A percentile compares a stretch with the other conserved stretches of the same genome.
These are phyloP conservation scores for Sylvia atricapilla DNA, from an alignment of 2,113 vertebrate species.

Conservation along the genomic window DNA sequence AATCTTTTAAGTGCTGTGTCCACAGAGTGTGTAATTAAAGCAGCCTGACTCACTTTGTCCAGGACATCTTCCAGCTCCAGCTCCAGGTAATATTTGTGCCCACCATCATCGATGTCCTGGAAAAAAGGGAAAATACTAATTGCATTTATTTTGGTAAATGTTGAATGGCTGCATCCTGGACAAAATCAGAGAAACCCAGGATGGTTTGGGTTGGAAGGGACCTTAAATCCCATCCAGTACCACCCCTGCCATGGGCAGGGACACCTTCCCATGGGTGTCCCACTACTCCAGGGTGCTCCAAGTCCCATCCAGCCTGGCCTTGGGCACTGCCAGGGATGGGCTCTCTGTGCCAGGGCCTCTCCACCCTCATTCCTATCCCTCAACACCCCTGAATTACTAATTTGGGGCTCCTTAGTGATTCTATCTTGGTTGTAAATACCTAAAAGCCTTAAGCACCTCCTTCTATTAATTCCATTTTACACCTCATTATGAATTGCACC, in stretches of 20 bases:
- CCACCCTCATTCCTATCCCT: background rate
- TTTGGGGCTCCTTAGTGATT: fast-evolving
- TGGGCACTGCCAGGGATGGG: background rate
- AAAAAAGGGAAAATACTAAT: background rate
- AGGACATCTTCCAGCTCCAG: slow-evolving; percentile 78
- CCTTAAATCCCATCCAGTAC: background rate
- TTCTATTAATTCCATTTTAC: fast-evolving
- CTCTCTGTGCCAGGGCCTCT: background rate
- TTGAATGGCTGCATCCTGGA: background rate
- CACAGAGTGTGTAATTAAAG: background rate
- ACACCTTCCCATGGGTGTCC: background rate
- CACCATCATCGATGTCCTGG: slow-evolving; percentile 77
- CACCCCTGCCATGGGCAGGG: background rate
- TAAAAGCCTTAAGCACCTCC: background rate
- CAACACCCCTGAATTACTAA: fast-evolving
- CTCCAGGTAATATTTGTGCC: slow-evolving; percentile 83
- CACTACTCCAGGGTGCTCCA: background rate
- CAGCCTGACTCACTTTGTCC: slow-evolving; percentile 76
- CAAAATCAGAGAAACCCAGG: background rate
- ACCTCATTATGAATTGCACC: fast-evolving
- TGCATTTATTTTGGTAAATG: background rate
- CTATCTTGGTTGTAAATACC: background rate
- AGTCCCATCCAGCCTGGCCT: background rate
- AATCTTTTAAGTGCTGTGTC: background rate
- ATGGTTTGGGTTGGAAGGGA: background rate